phyloP scores from a whole-genome alignment of 2,113 vertebrate genomes.

The Cyanoramphus novaezelandiae region DNA sequence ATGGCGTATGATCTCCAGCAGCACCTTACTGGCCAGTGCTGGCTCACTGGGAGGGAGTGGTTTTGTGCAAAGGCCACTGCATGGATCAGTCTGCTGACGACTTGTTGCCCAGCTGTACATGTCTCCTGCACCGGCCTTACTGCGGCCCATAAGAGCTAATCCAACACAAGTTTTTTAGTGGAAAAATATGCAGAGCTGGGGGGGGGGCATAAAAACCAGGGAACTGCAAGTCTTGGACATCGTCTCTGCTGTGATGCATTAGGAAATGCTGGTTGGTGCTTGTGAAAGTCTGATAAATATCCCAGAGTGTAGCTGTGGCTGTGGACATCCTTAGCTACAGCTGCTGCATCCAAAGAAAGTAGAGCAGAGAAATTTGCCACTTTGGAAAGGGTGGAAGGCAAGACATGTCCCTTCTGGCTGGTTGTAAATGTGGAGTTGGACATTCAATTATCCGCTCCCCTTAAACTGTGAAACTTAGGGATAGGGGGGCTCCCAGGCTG shows the following conservation, averaged over 20 bases:
- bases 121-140: neutral
- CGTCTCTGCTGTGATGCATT: neutral
- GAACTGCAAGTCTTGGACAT: neutral
- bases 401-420: neutral
- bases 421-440: neutral
- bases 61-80: rapidly evolving
- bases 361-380: neutral
- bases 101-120: neutral
- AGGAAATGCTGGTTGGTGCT: neutral
- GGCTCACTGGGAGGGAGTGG: rapidly evolving
- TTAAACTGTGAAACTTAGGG: neutral
- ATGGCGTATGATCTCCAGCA: neutral
- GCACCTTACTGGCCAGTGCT: neutral
- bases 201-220: neutral
- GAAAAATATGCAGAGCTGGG: neutral
- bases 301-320: neutral
- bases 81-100: neutral
- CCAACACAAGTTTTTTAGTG: neutral
- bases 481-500: rapidly evolving
- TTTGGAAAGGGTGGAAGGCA: neutral
- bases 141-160: neutral
- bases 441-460: neutral
- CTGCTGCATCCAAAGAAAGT: neutral
- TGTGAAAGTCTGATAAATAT: neutral
- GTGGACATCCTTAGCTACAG: neutral